Conservation (phyloP, 2,888 invertebrate species). For the Gymnoscelis rufifasciata region DNA sequence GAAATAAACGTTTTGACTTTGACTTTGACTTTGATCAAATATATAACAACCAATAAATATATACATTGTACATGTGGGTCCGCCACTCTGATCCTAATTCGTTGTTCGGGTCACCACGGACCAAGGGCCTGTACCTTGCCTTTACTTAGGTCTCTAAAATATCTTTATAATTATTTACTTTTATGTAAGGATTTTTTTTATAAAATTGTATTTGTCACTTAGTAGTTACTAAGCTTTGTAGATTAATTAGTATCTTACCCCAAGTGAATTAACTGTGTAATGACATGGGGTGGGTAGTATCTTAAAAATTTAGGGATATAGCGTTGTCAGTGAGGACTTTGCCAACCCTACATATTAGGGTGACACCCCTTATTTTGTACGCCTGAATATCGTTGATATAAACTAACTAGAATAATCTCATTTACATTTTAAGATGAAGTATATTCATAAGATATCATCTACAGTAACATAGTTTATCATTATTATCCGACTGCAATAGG, state of each 20-base stretch:
- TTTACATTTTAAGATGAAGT: background rate
- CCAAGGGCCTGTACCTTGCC: no score
- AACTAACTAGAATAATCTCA: slow-evolving; percentile 14
- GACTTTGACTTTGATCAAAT: no score
- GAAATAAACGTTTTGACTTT: no score
- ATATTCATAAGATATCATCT: background rate
- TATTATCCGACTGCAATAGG: no score
- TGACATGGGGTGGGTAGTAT: slow-evolving; percentile 38
- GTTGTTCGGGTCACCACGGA: no score
- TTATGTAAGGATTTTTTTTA: no score
- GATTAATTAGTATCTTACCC: background rate
- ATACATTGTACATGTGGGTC: no score
- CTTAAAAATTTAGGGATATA: slow-evolving; percentile 42
- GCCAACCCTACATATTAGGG: slow-evolving; percentile 37
- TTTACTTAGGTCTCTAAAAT: no score
- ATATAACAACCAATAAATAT: no score
- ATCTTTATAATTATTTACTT: no score
- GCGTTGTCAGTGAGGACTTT: slow-evolving; percentile 32
- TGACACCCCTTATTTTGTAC: slow-evolving; percentile 37
- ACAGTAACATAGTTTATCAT: no score
- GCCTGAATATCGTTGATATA: slow-evolving; percentile 16
- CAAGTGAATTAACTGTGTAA: slow-evolving; percentile 38
- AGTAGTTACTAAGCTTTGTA: background rate
- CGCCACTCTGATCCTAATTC: no score
- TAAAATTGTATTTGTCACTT: background rate